These are phyloP conservation scores for Platyura marginata DNA, from an alignment of 1,140 invertebrate species.

Conservation along the genomic window DNA sequence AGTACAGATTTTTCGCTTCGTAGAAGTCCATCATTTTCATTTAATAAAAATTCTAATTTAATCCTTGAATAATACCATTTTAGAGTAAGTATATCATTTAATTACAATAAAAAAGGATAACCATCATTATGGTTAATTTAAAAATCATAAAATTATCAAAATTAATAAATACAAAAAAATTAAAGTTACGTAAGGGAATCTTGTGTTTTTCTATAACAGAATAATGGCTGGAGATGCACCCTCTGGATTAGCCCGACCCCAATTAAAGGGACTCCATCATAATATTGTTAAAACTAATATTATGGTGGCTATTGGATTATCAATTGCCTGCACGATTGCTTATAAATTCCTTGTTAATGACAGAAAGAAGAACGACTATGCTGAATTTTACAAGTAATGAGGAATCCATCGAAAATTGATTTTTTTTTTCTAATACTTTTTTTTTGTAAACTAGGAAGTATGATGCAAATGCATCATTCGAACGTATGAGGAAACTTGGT, in stretches of 20 bases:
- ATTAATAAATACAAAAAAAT: no score
- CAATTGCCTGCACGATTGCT: conserved; percentile 14
- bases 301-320: conserved; percentile 15
- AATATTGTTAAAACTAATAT: conserved; percentile 23
- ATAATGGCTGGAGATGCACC: not conserved
- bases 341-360: conserved; percentile 22
- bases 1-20: no score
- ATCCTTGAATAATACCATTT: no score
- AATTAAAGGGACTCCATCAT: conserved; percentile 15
- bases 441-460: conserved; percentile 24
- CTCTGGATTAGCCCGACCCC: not conserved
- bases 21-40: no score
- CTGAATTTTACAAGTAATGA: conserved; percentile 34
- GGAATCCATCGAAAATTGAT: not conserved
- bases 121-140: no score
- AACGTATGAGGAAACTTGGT: conserved; percentile 30
- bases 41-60: no score
- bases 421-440: not conserved
- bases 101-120: no score
- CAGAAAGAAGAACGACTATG: conserved; percentile 29
- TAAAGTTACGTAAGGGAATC: no score
- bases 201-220: no score
- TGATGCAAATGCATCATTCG: conserved; percentile 31
- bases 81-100: no score
- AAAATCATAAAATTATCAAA: no score